Conservation (phyloP, 2,113 vertebrate species). For the Podarcis cretensis region DNA sequence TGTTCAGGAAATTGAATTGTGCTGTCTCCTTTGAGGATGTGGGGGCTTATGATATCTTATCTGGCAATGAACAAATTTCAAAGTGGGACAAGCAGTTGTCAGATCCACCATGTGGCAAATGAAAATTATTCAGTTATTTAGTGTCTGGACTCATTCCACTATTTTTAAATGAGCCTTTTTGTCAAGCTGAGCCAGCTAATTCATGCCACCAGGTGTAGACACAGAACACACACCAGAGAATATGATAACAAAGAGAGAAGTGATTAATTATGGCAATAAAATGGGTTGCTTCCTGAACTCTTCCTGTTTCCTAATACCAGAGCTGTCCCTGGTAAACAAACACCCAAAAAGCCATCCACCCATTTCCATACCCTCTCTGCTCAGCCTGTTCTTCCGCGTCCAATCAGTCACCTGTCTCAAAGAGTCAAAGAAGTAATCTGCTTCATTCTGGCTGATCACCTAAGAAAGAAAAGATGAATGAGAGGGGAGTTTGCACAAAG, state of each 20-base stretch:
- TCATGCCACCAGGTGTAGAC: slow-evolving; percentile 6
- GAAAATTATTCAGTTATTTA: neutral
- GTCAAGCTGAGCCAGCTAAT: neutral
- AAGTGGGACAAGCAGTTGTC: neutral
- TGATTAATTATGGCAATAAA: slow-evolving; percentile 16
- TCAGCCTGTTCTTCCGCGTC: slow-evolving; percentile 84
- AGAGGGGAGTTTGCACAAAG: neutral
- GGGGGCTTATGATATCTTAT: neutral
- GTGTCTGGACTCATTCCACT: neutral
- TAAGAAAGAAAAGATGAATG: slow-evolving; percentile 57
- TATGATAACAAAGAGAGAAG: neutral
- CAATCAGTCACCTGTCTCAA: slow-evolving; percentile 90
- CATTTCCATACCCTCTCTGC: slow-evolving; percentile 83
- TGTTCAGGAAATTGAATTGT: neutral
- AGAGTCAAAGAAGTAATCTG: slow-evolving; percentile 95
- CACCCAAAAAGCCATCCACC: neutral
- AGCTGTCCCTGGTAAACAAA: neutral
- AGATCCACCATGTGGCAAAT: neutral
- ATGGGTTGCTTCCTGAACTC: slow-evolving; percentile 3
- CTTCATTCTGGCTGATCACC: slow-evolving; percentile 92
- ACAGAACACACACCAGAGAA: neutral
- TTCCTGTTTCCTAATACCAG: neutral
- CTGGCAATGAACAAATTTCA: neutral
- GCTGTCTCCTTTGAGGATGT: neutral
- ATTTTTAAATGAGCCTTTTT: slow-evolving; percentile 14